Evolutionary conservation across 2,113 vertebrate genomes (phyloP).

Genomic region (Grammomys surdaster): DNA sequence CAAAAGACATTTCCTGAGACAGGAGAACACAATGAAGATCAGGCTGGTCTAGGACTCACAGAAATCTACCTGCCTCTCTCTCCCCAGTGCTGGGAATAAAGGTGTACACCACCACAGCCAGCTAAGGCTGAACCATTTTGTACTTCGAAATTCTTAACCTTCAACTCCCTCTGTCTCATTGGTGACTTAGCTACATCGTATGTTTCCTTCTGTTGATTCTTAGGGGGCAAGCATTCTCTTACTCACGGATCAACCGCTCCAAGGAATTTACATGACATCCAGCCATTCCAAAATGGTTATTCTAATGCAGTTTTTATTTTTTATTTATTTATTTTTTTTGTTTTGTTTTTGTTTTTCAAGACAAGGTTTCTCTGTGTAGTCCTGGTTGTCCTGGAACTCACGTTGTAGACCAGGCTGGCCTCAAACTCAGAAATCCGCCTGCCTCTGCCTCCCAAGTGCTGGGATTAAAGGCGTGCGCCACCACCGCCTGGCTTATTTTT

Average conservation of each 20-base stretch:
- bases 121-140: background rate
- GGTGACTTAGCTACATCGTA: background rate
- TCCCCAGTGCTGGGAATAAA: background rate
- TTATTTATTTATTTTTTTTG: background rate
- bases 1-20: background rate
- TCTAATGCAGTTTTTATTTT: background rate
- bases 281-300: background rate
- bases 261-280: background rate
- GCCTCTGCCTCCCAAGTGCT: too few relatives aligned
- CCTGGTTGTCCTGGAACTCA: too few relatives aligned
- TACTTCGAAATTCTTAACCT: background rate
- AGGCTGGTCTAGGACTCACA: too few relatives aligned
- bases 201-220: slow-evolving; percentile 20
- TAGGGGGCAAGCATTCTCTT: background rate
- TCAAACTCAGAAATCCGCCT: too few relatives aligned
- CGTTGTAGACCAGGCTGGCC: too few relatives aligned
- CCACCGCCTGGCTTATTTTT: background rate
- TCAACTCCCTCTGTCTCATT: background rate
- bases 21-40: background rate
- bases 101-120: background rate
- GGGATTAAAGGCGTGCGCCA: too few relatives aligned
- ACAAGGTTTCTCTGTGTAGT: too few relatives aligned
- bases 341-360: too few relatives aligned
- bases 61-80: background rate
- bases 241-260: background rate